Conservation (phyloP, 2,888 invertebrate genomes). For the Crematogaster levior region DNA sequence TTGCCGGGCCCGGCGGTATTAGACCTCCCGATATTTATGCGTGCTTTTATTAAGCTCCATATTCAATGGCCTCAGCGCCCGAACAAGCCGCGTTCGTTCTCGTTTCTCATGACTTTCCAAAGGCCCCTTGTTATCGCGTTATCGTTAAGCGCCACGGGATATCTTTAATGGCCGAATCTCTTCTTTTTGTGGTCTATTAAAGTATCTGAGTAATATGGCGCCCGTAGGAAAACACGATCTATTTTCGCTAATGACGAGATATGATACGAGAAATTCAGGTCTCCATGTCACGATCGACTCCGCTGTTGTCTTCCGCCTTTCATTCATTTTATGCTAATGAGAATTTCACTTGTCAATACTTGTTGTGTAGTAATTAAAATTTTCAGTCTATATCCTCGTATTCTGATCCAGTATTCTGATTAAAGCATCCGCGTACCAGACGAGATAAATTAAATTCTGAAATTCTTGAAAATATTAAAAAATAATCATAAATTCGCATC, state of each 20-base stretch:
- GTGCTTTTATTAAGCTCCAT: constrained; percentile 77
- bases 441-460: background rate
- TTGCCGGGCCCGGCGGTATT: constrained; percentile 73
- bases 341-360: constrained; percentile 11
- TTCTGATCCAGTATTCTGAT: background rate
- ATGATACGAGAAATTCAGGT: background rate
- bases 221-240: background rate
- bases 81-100: background rate
- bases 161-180: constrained; percentile 33
- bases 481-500: background rate
- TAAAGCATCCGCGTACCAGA: background rate
- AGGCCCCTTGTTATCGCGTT: constrained; percentile 41
- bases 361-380: background rate
- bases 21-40: constrained; percentile 79
- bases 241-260: background rate
- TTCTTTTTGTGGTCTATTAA: constrained; percentile 27
- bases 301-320: background rate
- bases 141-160: constrained; percentile 47
- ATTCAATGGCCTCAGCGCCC: constrained; percentile 58
- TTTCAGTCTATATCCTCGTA: background rate
- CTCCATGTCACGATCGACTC: background rate
- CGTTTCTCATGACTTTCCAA: constrained; percentile 52
- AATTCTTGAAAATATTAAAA: background rate
- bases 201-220: background rate
- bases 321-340: background rate